Evolutionary conservation across 1,140 invertebrate species (phyloP), one percentile per base, ranked within the genome.

Genomic region (Ostrea denselamellosa): DNA sequence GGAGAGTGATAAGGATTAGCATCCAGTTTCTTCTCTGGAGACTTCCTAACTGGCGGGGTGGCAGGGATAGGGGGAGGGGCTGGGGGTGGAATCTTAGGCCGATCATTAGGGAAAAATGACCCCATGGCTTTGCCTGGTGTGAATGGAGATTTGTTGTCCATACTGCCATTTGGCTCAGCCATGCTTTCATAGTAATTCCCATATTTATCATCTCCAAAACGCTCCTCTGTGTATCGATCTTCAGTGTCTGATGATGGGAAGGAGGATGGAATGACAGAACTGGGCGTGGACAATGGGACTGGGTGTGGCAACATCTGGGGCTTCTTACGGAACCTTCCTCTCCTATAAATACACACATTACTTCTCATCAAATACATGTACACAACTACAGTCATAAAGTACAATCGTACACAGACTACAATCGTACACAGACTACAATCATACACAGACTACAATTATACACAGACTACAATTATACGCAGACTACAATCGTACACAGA

Each of bases 1-100:
- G 89, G 89, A n/a, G 85, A 54, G 44, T 89, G 86, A 81, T 89
- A 89, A 56, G 89, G 89, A 58, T 89, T 89, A 58, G 51, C 89
- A 54, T 87, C 86, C 12, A 34, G n/a, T 58, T 34, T 65, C 71
- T 62, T 54, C 51, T 77, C 34, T 53, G 88, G 83, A 86, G 85
- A 65, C 25, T 44, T 81, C 5, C 53, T 83, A 8, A 85, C 68
- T n/a, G 87, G 52, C 19, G 83, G 54, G n/a, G 62, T 44, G 19
- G 44, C 58, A 19, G 81, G 34, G 34, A 83, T 81, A 77, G 22
- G 25, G 25, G 85, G 71, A 25, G 81, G 56, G 58, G 84, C 85
- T 25, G 54, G 52, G 52, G 89, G 89, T 34, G 84, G 85, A 34
- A 85, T 22, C 22, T 65, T n/a, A 85, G 86, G 86, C 51, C 82